Base-by-base conservation (phyloP, 1,140 invertebrate species). In the Drosophila arizonae region DNA sequence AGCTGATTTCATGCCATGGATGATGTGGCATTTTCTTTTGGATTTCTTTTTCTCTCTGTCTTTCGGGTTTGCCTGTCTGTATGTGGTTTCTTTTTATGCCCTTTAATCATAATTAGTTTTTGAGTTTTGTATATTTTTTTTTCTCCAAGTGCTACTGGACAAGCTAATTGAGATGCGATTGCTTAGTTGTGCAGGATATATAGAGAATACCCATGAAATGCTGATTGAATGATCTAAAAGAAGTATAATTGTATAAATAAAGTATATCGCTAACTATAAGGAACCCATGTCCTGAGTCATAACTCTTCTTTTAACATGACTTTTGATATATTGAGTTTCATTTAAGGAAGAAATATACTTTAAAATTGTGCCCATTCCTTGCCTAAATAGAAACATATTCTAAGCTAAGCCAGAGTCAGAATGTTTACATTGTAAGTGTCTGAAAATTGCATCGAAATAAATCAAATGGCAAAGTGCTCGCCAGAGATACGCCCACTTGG, bases 1-100 rank as follows among this genome's bases (percentile, higher is more conserved):
- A 87, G 82, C 82, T 77, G 82, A 87, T 87, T 87, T 84, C 82
- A 88, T 77, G 76, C 76, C 54, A 62, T 76, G 72, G 65, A 86
- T 86, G 82, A 87, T 87, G 79, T 81, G 76, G 54, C 60, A 66
- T 81, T 84, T 84, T 67, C 43, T 51, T 69, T 70, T 5, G 57
- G 61, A 41, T 21, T 63, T 41, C n/a, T 28, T 60, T 58, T 41
- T 36, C 43, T 15, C 54, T 41, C 15, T 28, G 55, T 58, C 33
- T 33, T 46, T 15, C 54, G 33, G n/a, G 17, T 43, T 63, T 66
- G 63, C 63, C 41, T 62, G 36, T 39, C 28, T 62, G 56, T 77
- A 33, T 72, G 15, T 58, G 58, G 21, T 57, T 67, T 81, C 54
- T n/a, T 43, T 52, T 77, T 8, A 33, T 33, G 6, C 8, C 8